These are phyloP conservation scores for Hydrotaea cyrtoneurina DNA, from an alignment of 2,888 invertebrate species.

Conservation along the genomic window DNA sequence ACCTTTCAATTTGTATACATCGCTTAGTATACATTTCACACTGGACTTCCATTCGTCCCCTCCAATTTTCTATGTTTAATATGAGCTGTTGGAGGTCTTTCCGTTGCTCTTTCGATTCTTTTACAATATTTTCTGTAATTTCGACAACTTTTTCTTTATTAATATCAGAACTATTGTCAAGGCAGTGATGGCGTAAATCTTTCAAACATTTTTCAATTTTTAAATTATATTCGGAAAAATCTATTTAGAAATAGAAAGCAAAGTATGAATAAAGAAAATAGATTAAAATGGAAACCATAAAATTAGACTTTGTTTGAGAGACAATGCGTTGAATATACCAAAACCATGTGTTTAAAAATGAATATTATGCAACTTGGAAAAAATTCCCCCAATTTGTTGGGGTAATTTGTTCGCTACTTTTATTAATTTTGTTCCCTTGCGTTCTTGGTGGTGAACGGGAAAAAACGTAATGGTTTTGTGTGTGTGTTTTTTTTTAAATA, in stretches of 20 bases:
- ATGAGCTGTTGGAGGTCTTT: slow-evolving; percentile 46
- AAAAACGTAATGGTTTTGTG: no score
- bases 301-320: no score
- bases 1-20: slow-evolving; percentile 66
- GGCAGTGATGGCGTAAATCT: not conserved
- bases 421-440: no score
- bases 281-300: no score
- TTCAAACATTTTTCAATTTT: slow-evolving; percentile 38
- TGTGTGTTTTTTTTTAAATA: no score
- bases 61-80: slow-evolving; percentile 49
- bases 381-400: no score
- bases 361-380: no score
- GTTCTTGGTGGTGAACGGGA: no score
- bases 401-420: no score
- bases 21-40: slow-evolving; percentile 58
- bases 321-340: no score
- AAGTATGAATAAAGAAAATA: no score
- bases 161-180: slow-evolving; percentile 21
- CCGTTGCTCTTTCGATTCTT: slow-evolving; percentile 43
- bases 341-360: no score
- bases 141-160: slow-evolving; percentile 49
- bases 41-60: slow-evolving; percentile 61
- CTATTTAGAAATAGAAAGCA: slow-evolving; percentile 30
- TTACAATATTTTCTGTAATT: slow-evolving; percentile 44
- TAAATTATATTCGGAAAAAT: slow-evolving; percentile 50